Base-by-base conservation (phyloP, 2,113 vertebrate species). In the Chlamydotis undulata region DNA sequence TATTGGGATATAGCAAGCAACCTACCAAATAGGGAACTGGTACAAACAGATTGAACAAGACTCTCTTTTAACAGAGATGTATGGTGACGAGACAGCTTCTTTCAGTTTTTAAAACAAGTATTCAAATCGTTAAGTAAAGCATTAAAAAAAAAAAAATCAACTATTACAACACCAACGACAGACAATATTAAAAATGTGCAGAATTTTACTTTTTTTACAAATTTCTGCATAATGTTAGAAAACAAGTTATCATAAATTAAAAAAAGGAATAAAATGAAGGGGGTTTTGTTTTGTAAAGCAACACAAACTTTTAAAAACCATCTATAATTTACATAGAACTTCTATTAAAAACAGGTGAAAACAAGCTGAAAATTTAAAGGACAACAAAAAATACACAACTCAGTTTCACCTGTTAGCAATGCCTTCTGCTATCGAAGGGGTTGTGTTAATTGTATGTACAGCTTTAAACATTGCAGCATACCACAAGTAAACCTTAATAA, bases 41-140 rank as follows among this genome's bases (percentile, higher is more conserved):
- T 96, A 97, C 93, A 97, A 95, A 97, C 94, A 96, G 89, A 92
- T 85, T 96, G 84, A 97, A 97, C 92, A 94, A 96, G 91, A 96
- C 94, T 97, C 97, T 98, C 97, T 98, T 98, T 97, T 94, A 98
- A 98, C 98, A 98, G 98, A 98, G 97, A 98, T 97, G 86, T 96
- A 95, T 83, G 91, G 45, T 83, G 93, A 96, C 52, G 59, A 97
- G 92, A 96, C 90, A 96, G 91, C 71, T 92, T 97, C 88, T 94
- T 97, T 97, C 95, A 97, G 78, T 96, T 97, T 96, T 94, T 83
- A 97, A 97, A 98, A 97, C 95, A 97, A 93, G 64, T 94, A 95
- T 89, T 95, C 83, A 92, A 97, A 97, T 79, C 10, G 49, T 87
- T 93, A 87, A 96, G 83, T 94, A 95, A 97, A 97, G 71, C 90